phyloP scores from a whole-genome alignment of 2,797 vertebrate genomes.

The Acipenser ruthenus region DNA sequence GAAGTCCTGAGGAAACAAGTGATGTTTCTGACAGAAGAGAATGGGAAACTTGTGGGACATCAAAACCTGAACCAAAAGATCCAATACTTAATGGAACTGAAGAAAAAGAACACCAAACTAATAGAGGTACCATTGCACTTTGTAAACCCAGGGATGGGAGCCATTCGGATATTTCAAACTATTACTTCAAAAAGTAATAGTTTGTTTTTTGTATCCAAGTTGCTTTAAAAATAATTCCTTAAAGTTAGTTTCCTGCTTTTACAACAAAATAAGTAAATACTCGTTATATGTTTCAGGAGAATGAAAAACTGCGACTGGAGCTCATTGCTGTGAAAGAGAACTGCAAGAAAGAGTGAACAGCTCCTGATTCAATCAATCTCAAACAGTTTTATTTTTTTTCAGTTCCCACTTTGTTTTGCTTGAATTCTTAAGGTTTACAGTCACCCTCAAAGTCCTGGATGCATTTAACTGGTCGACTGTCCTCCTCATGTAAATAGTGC shows the following conservation, averaged over 20 bases:
- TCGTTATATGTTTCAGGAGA: constrained; percentile 45
- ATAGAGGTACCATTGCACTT: constrained; percentile 60
- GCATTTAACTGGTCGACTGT: too few species aligned
- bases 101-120: constrained; percentile 80
- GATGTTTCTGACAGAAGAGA: constrained; percentile 76
- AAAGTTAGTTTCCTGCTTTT: not conserved
- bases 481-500: too few species aligned
- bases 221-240: not conserved
- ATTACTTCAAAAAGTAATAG: not conserved
- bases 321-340: too few species aligned
- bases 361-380: too few species aligned
- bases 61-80: constrained; percentile 92
- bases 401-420: too few species aligned
- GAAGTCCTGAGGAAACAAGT: constrained; percentile 77
- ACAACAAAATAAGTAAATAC: not conserved
- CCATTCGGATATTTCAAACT: not conserved
- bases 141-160: not conserved
- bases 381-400: too few species aligned
- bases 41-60: constrained; percentile 88
- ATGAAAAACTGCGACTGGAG: constrained; percentile 49
- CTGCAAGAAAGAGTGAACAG: too few species aligned
- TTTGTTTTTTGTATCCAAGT: not conserved
- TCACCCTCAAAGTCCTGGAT: too few species aligned
- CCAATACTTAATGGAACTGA: constrained; percentile 86
- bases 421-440: too few species aligned